Evolutionary conservation across 2,113 vertebrate genomes (phyloP), one percentile per base, ranked within the genome.

Genomic region (Megalops atlanticus): DNA sequence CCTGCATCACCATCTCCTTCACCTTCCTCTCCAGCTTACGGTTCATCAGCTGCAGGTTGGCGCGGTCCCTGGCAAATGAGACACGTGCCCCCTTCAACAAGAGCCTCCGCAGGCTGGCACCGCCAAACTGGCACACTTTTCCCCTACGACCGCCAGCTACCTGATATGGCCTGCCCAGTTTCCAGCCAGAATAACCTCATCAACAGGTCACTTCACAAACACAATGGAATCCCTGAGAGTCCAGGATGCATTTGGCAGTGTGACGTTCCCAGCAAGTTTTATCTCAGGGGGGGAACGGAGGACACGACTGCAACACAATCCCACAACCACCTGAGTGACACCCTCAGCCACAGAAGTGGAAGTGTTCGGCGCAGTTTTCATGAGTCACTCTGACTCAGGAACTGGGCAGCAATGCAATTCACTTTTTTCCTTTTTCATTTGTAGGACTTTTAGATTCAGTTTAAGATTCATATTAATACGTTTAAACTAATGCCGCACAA

Each of bases 1-100:
- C 92, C 84, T 98, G 97, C 93, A 99, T 91, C 91, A 94, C 94
- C 89, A 98, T 92, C 90, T 99, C 97, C 91, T 97, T 99, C 84
- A 96, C 95, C 87, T 95, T 98, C 86, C 97, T 95, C 88, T 99
- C 98, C 89, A 99, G 95, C 78, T 95, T 95, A 41, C 98, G 96
- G 87, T 98, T 99, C 74, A 82, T 93, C 85, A 98, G 92, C 68
- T 98, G 96, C 64, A 98, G 93, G 87, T 82, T 96, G 80, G 93
- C 93, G 87, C 96, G 96, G 81, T 99, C 96, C 90, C 98, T 99
- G 89, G 84, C 70, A 83, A 85, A 39, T 68, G 58, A 73, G 8
- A 47, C n/a, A 21, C 24, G 24, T 64, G n/a, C 31, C 58, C 58
- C 58, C 2, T n/a, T 45, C 8, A n/a, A n/a, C n/a, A 24, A 8